These are phyloP conservation scores for Cremastinae sp. DNA, from an alignment of 2,888 invertebrate species.

Conservation along the genomic window DNA sequence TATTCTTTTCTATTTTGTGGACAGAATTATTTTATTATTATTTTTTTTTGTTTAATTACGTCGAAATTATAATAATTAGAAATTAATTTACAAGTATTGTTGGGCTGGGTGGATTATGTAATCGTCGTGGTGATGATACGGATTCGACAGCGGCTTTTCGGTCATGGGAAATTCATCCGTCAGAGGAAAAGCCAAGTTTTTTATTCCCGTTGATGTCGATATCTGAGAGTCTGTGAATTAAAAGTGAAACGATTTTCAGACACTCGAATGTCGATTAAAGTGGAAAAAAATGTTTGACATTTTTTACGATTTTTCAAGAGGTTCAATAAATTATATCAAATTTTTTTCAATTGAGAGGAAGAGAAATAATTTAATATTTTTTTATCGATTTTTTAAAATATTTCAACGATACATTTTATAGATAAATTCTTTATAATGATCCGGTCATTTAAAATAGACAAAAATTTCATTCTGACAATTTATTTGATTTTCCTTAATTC, in stretches of 20 bases:
- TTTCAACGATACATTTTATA: too few relatives aligned
- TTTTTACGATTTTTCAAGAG: too few relatives aligned
- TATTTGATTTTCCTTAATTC: too few relatives aligned
- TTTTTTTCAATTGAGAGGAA: conserved; percentile 2
- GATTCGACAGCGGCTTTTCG: conserved; percentile 39
- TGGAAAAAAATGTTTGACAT: too few relatives aligned
- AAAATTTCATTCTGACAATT: too few relatives aligned
- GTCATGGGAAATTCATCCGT: conserved; percentile 44
- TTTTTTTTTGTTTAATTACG: too few relatives aligned
- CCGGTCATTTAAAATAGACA: too few relatives aligned
- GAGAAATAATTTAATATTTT: conserved; percentile 11
- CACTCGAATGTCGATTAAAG: too few relatives aligned
- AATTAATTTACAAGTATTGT: neutral
- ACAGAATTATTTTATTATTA: too few relatives aligned
- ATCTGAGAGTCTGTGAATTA: conserved; percentile 64
- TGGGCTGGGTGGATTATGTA: conserved; percentile 21
- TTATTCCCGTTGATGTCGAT: conserved; percentile 57
- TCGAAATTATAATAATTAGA: neutral
- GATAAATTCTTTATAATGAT: too few relatives aligned
- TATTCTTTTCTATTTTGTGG: neutral
- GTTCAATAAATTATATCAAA: neutral
- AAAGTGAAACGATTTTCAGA: neutral
- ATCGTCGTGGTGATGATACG: conserved; percentile 16
- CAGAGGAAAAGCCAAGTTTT: conserved; percentile 58
- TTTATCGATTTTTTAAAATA: too few relatives aligned